A percentile compares a stretch with the other conserved stretches of the same genome.
These are phyloP conservation scores for Pelobates cultripes DNA, from an alignment of 2,797 vertebrate genomes.

Conservation along the genomic window DNA sequence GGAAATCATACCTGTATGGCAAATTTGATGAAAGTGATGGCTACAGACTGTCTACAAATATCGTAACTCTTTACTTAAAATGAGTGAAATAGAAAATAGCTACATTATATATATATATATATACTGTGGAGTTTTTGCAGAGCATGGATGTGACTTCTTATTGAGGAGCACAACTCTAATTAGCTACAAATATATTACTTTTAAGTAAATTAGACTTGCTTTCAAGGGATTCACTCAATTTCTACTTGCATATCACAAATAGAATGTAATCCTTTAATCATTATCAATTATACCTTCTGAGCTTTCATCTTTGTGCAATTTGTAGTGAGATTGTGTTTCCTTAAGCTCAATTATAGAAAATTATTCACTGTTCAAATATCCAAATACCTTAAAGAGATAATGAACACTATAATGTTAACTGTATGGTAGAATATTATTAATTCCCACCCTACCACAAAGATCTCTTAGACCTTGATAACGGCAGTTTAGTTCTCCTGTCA, in stretches of 20 bases:
- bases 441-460: not conserved
- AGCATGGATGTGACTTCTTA: not conserved
- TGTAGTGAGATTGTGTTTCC: constrained; percentile 21
- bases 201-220: constrained; percentile 25
- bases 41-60: no score
- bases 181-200: constrained; percentile 35
- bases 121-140: not conserved
- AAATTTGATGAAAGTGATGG: no score
- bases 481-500: not conserved
- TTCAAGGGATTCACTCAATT: constrained; percentile 28
- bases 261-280: constrained; percentile 44
- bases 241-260: constrained; percentile 34
- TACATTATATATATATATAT: not conserved
- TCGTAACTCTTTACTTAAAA: no score
- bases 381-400: not conserved
- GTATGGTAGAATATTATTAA: not conserved
- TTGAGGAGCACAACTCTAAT: constrained; percentile 35
- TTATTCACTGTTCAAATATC: constrained; percentile 28
- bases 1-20: no score
- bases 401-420: not conserved
- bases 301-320: constrained; percentile 37
- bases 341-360: constrained; percentile 14
- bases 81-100: no score
- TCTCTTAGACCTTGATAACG: not conserved
- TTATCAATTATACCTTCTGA: constrained; percentile 41